phyloP scores from a whole-genome alignment of 2,797 vertebrate genomes.

The Fistularia commersonii region DNA sequence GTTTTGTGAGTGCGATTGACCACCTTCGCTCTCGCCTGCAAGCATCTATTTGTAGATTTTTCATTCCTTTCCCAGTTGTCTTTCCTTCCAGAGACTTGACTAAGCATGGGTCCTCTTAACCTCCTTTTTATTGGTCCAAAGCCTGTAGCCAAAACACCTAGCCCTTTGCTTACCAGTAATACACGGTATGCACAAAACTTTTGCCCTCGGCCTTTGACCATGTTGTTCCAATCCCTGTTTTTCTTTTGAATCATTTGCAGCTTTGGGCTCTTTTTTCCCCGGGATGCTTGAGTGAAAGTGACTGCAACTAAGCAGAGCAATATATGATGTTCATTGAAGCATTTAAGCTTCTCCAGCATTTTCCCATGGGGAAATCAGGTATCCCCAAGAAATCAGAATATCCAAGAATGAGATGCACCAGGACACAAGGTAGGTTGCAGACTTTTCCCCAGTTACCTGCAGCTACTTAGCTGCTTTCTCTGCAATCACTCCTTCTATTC shows the following conservation, averaged over 20 bases:
- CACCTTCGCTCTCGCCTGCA: constrained; percentile 30
- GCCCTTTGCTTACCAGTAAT: constrained; percentile 19
- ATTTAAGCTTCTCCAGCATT: too few relatives aligned
- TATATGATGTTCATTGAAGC: too few relatives aligned
- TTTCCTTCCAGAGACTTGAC: constrained; percentile 23
- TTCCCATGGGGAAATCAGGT: too few relatives aligned
- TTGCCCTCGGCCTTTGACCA: constrained; percentile 25
- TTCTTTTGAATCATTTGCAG: constrained; percentile 3
- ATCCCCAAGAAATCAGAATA: too few relatives aligned
- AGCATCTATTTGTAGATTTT: constrained; percentile 29
- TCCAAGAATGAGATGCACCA: too few relatives aligned
- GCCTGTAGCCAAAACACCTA: constrained; percentile 36
- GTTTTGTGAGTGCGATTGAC: constrained; percentile 22
- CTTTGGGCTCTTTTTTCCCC: too few relatives aligned
- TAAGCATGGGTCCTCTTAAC: constrained; percentile 28
- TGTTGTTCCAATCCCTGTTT: constrained; percentile 14
- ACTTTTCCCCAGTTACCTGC: too few relatives aligned
- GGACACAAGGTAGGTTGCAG: too few relatives aligned
- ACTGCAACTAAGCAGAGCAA: too few relatives aligned
- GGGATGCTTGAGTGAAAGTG: too few relatives aligned
- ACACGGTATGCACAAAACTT: constrained; percentile 10
- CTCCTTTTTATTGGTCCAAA: constrained; percentile 31
- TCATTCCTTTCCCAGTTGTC: constrained; percentile 38
- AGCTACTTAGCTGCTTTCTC: too few relatives aligned
- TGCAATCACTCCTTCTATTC: too few relatives aligned